Base-by-base conservation (phyloP, 35 echinoderm and acorn worm species). In the Ptychodera flava region DNA sequence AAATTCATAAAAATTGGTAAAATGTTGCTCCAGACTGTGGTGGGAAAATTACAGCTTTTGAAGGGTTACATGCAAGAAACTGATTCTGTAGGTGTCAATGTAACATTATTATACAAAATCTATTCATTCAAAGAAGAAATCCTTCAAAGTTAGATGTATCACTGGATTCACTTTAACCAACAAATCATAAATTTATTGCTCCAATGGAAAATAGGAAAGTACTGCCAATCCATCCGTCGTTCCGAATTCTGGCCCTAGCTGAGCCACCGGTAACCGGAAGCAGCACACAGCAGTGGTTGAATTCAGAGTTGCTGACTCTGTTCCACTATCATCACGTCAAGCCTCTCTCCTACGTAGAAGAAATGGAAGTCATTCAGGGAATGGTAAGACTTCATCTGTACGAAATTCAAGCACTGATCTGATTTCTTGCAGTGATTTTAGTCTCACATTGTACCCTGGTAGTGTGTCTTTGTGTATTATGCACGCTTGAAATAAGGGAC, bases 251-350 rank as follows among this genome's bases (percentile, higher is more conserved):
- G 31, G 96, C 93, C 37, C 34, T 99, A 31, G 96, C 92, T 10
- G 96, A 99, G 45, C 96, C 96, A 1, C 96, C 96, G 15, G 84
- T 92, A 29, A 85, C 94, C 15, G 35, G 82, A 0, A 99, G 96
- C 83, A 99, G 96, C 52, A 94, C 86, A 29, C 96, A 99, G 30
- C 92, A 99, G 38, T 99, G 96, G 96, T 79, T 99, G 35, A 92
- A 85, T 64, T 85, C 96, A 32, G 96, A 99, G 32, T 85, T 99
- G 15, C 88, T 99, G 12, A 99, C 96, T 1, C 85, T 99, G 1
- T 99, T 99, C 85, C 81, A 94, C 84, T 99, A 92, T 85, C 96
- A 99, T 38, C 84, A 99, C 77, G 37, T 99, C 31, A 92, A 83
- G 83, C 96, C 96, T 31, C 86, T 99, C 10, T 94, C 90, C 32